Base-by-base conservation (phyloP, 2,888 invertebrate genomes). In the Piscicola geometra region DNA sequence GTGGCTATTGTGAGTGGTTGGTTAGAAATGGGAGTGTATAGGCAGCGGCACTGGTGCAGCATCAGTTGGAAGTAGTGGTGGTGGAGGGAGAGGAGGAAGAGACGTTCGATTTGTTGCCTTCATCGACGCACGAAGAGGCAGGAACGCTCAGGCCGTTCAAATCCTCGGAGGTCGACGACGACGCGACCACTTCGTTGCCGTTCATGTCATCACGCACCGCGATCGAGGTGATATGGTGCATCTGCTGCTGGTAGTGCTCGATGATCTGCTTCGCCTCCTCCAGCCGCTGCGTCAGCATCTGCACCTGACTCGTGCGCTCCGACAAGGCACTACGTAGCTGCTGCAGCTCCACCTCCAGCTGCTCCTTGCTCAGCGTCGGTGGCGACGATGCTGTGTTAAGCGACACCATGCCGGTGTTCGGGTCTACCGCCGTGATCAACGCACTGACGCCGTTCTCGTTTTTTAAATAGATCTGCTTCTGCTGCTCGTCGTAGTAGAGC, bases 301-400 rank as follows among this genome's bases (percentile, higher is more conserved):
- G 79, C 25, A 79, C 80, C 75, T 80, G 79, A 71, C 76, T 79
- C 1, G 79, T 79, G 66, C 80, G 80, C 75, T 80, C 80, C 1
- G 79, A 77, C 70, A 80, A 77, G 60, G 80, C 80, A 66, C 74
- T 78, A 36, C 77, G 71, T 52, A 80, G 72, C 52, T 81, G 80
- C 36, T 75, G 71, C 50, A 80, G 70, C 50, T 80, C 80, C 25
- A 75, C 76, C 74, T 80, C 79, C n/a, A 81, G 72, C 41, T 76
- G 74, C 21, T 75, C 74, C 30, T 52, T 32, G 33, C 35, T 73
- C 25, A 52, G 32, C n/a, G n/a, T 64, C n/a, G 73, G 56, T n/a
- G 41, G 28, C 18, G 64, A 35, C 1, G 35, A 18, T 32, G 35
- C 33, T 1, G 73, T 30, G n/a, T 73, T 25, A n/a, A 56, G 73